These are phyloP conservation scores for Phyllostomus discolor DNA, from an alignment of 2,113 vertebrate genomes.

Conservation along the genomic window DNA sequence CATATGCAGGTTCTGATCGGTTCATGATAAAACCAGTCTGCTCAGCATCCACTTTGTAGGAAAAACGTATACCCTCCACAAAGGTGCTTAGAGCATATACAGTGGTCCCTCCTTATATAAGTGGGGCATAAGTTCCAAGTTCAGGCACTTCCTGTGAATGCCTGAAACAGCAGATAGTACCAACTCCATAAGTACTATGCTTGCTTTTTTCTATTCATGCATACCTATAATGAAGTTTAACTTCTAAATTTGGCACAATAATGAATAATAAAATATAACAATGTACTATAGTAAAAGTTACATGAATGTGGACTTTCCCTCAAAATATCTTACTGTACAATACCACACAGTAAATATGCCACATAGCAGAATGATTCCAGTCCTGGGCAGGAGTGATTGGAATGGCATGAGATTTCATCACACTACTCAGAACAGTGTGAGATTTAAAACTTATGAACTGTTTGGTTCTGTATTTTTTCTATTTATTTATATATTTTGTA, in stretches of 20 bases:
- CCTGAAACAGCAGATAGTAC: neutral
- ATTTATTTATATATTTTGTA: too few relatives aligned
- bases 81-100: neutral
- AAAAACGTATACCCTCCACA: neutral
- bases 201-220: neutral
- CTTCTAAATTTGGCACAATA: neutral
- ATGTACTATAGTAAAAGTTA: neutral
- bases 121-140: neutral
- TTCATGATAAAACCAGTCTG: constrained; percentile 26
- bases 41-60: constrained; percentile 31
- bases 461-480: neutral
- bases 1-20: constrained; percentile 46
- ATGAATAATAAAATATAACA: neutral
- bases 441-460: neutral
- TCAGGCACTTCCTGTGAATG: neutral
- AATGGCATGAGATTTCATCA: neutral
- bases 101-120: too few relatives aligned
- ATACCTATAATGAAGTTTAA: neutral
- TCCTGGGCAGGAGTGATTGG: neutral
- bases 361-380: neutral
- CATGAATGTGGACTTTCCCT: neutral
- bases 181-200: neutral
- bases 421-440: neutral
- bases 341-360: neutral
- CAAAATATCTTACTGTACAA: neutral